These are phyloP conservation scores for Rhea americana DNA, from an alignment of 2,113 vertebrate genomes.

Conservation along the genomic window DNA sequence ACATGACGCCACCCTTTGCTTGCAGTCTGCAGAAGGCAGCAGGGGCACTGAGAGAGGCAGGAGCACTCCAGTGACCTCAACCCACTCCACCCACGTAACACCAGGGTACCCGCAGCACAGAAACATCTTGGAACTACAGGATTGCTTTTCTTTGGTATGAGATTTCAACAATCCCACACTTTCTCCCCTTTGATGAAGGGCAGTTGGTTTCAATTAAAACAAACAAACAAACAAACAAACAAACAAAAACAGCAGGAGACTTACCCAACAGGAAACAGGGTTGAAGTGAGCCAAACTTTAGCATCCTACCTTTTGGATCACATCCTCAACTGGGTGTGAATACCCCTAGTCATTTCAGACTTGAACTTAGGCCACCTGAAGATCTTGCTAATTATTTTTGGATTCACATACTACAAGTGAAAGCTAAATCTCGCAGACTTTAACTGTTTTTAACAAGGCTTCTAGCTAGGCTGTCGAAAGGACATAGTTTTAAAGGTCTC, in stretches of 20 bases:
- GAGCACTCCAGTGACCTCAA: rapidly evolving
- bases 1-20: background rate
- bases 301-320: background rate
- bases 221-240: background rate
- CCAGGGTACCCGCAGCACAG: conserved; percentile 2
- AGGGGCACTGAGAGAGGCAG: background rate
- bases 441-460: background rate
- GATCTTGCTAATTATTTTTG: background rate
- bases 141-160: conserved; percentile 31
- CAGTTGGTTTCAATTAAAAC: conserved; percentile 16
- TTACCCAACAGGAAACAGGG: conserved; percentile 10
- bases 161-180: background rate
- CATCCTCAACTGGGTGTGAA: background rate
- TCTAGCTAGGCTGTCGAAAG: conserved; percentile 3
- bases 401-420: background rate
- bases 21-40: background rate
- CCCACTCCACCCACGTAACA: background rate
- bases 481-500: background rate
- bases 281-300: background rate
- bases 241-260: background rate
- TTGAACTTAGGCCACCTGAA: background rate
- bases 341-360: background rate
- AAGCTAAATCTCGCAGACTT: background rate
- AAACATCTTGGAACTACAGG: background rate
- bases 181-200: background rate